These are phyloP conservation scores for Cryptophagus acutangulus DNA, from an alignment of 2,888 invertebrate genomes.

Conservation along the genomic window DNA sequence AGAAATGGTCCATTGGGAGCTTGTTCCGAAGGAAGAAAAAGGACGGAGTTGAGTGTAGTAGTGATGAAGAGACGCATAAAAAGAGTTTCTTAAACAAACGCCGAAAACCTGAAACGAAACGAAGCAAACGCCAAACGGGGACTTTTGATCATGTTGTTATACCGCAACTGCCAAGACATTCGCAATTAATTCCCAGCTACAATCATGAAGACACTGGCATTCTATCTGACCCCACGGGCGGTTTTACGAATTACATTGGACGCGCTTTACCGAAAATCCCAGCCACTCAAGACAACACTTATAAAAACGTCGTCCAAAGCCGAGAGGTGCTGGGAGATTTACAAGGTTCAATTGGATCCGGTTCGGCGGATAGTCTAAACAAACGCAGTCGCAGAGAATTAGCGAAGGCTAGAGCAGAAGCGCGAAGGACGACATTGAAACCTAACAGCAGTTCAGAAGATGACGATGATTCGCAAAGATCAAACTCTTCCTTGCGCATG, in stretches of 20 bases:
- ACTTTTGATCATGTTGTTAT: conserved; percentile 64
- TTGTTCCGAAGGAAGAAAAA: conserved; percentile 73
- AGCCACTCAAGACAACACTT: conserved; percentile 39
- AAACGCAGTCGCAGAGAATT: conserved; percentile 56
- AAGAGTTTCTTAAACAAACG: conserved; percentile 44
- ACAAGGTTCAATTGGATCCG: conserved; percentile 43
- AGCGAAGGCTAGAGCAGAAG: conserved; percentile 64
- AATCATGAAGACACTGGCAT: conserved; percentile 51
- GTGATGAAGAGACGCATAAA: conserved; percentile 47
- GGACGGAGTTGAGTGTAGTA: conserved; percentile 57
- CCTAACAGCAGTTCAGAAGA: conserved; percentile 68
- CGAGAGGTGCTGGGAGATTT: conserved; percentile 28
- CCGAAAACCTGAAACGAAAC: conserved; percentile 46
- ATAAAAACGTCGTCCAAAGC: conserved; percentile 20
- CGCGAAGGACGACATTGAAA: conserved; percentile 56
- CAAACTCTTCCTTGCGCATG: conserved; percentile 62
- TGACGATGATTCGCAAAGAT: conserved; percentile 63
- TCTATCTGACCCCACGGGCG: conserved; percentile 55
- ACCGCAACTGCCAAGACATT: conserved; percentile 28
- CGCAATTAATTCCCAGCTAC: conserved; percentile 26
- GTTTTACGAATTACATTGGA: conserved; percentile 33
- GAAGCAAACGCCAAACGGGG: conserved; percentile 54
- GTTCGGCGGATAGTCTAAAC: conserved; percentile 51
- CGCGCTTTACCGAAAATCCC: conserved; percentile 32
- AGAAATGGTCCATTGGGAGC: conserved; percentile 78